phyloP scores from a whole-genome alignment of 64 coral and sea anemone species.

The Trachythela sp. region DNA sequence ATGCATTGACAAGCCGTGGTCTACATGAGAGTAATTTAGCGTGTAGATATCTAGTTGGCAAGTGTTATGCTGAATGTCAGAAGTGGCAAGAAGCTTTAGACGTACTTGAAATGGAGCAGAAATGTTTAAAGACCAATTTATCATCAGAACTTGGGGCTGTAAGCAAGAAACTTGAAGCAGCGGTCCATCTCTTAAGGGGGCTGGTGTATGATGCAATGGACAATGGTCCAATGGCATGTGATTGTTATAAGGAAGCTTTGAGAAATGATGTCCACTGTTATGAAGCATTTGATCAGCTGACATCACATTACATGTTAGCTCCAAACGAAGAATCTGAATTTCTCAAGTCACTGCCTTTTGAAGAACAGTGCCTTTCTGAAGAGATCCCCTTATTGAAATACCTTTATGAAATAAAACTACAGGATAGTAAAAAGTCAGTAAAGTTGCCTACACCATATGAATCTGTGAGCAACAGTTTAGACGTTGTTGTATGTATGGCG shows the following conservation, averaged over 20 bases:
- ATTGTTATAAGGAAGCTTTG: conserved; percentile 90
- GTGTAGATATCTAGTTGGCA: conserved; percentile 82
- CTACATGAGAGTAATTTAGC: conserved; percentile 72
- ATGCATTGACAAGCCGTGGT: conserved; percentile 64
- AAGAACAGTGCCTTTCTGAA: conserved; percentile 79
- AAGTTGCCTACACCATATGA: conserved; percentile 76
- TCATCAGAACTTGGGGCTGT: conserved; percentile 41
- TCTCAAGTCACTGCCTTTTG: conserved; percentile 67
- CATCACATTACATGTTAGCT: conserved; percentile 93
- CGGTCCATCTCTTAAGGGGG: conserved; percentile 69
- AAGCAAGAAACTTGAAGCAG: conserved; percentile 75
- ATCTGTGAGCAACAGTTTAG: conserved; percentile 73
- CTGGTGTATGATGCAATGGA: conserved; percentile 86
- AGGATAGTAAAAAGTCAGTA: conserved; percentile 67
- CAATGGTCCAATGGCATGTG: conserved; percentile 73
- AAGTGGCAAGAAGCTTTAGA: conserved; percentile 93
- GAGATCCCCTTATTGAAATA: conserved; percentile 79
- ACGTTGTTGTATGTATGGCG: conserved; percentile 82
- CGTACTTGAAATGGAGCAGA: conserved; percentile 69
- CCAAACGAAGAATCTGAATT: conserved; percentile 77
- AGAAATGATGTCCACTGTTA: conserved; percentile 92
- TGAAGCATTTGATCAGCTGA: conserved; percentile 93
- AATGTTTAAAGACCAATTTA: conserved; percentile 64
- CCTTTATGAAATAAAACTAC: conserved; percentile 76
- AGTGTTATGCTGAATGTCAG: conserved; percentile 84